Percentiles rank a stretch among this genome's conserved stretches.
phyloP scores from a whole-genome alignment of 2,797 vertebrate genomes.

The Chelonia mydas region DNA sequence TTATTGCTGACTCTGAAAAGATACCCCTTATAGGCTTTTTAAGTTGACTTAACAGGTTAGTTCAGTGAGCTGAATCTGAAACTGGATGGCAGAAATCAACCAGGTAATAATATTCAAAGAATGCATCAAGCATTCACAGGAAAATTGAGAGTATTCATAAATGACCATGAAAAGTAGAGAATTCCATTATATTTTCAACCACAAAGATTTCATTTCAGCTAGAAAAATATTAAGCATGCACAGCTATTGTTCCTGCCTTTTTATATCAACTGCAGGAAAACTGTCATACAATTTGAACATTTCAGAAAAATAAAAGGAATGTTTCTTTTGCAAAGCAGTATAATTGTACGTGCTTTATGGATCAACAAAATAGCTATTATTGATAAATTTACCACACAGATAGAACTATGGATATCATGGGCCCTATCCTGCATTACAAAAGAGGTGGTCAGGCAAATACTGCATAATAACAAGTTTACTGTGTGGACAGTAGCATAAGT shows the following conservation, averaged over 20 bases:
- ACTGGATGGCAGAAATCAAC: constrained; percentile 8
- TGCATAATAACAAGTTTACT: constrained; percentile 25
- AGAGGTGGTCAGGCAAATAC: constrained; percentile 21
- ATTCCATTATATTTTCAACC: constrained; percentile 62
- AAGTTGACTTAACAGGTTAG: neutral
- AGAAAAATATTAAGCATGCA: constrained; percentile 61
- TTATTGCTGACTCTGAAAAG: neutral
- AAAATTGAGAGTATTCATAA: constrained; percentile 52
- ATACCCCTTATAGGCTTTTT: neutral
- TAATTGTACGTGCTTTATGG: constrained; percentile 52
- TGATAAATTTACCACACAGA: constrained; percentile 64
- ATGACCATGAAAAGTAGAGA: constrained; percentile 52
- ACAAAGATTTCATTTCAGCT: constrained; percentile 59
- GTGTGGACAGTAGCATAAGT: constrained; percentile 43
- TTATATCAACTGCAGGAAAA: constrained; percentile 66
- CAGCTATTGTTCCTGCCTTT: constrained; percentile 59
- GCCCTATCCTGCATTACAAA: neutral
- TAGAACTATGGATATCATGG: constrained; percentile 34
- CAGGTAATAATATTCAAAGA: constrained; percentile 48
- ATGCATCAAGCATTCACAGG: constrained; percentile 20
- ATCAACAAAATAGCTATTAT: constrained; percentile 56
- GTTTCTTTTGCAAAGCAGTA: constrained; percentile 50
- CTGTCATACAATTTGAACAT: constrained; percentile 51
- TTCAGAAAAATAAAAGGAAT: constrained; percentile 59
- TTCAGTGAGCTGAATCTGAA: constrained; percentile 27